Percentiles rank a stretch among this genome's conserved stretches.
Conservation (phyloP, 92 coral and sea anemone genomes). For the Parazoanthus atlanticus region DNA sequence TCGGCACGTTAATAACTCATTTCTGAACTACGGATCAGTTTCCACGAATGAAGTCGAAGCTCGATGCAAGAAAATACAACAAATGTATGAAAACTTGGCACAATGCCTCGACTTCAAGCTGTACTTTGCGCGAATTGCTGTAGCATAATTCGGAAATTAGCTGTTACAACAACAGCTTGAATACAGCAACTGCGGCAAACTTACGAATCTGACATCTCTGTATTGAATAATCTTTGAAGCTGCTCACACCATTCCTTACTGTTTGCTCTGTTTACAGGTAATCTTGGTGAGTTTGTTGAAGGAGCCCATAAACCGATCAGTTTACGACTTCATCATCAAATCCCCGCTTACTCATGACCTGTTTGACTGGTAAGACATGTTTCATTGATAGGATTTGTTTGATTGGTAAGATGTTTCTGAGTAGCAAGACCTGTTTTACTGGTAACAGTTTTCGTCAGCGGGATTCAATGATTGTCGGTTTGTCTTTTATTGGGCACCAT, state of each 20-base stretch:
- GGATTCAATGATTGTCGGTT: neutral
- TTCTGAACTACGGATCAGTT: too few species aligned
- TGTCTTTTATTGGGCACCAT: neutral
- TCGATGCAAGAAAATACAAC: too few species aligned
- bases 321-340: conserved; percentile 86
- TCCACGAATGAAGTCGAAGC: too few species aligned
- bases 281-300: conserved; percentile 92
- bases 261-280: conserved; percentile 53
- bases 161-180: too few species aligned
- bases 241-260: neutral
- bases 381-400: neutral
- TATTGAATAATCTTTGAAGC: neutral
- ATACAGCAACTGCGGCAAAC: too few species aligned
- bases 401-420: neutral
- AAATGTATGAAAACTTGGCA: too few species aligned
- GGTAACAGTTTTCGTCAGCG: neutral
- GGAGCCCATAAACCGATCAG: conserved; percentile 89
- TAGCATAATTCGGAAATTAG: too few species aligned
- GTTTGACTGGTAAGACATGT: conserved; percentile 79
- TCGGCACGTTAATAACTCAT: too few species aligned
- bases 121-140: too few species aligned
- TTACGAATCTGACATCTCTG: neutral
- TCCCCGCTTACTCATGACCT: conserved; percentile 75
- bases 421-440: neutral
- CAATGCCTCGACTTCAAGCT: too few species aligned